Percentiles rank a stretch among this genome's conserved stretches.
These are phyloP conservation scores for Cataglyphis livida DNA, from an alignment of 2,888 invertebrate genomes.

Conservation along the genomic window DNA sequence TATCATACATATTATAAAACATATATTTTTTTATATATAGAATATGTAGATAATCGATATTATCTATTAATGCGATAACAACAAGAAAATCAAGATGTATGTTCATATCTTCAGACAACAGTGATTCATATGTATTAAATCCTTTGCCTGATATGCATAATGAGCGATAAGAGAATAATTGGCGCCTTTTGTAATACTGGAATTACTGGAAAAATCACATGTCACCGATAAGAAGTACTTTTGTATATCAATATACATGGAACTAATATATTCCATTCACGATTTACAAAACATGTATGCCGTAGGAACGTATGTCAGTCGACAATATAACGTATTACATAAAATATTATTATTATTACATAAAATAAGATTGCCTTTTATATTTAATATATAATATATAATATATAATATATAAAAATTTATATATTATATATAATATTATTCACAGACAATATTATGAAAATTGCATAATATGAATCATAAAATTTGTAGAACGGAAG, in stretches of 20 bases:
- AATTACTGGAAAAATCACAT: conserved; percentile 2
- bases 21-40: background rate
- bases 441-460: background rate
- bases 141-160: background rate
- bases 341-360: background rate
- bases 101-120: background rate
- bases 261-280: background rate
- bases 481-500: background rate
- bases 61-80: background rate
- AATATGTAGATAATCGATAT: background rate
- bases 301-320: background rate
- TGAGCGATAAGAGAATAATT: conserved; percentile 18
- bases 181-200: background rate
- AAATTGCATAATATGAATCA: background rate
- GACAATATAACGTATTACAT: too few species aligned
- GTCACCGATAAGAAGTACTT: background rate
- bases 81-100: background rate
- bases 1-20: background rate
- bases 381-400: background rate
- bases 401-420: background rate
- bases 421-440: background rate
- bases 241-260: background rate
- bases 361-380: background rate
- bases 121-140: conserved; percentile 18
- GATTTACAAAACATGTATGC: background rate